A percentile compares a stretch with the other conserved stretches of the same genome.
Conservation (phyloP, 53 echinoderm and acorn worm species). For the Holothuria leucospilota region DNA sequence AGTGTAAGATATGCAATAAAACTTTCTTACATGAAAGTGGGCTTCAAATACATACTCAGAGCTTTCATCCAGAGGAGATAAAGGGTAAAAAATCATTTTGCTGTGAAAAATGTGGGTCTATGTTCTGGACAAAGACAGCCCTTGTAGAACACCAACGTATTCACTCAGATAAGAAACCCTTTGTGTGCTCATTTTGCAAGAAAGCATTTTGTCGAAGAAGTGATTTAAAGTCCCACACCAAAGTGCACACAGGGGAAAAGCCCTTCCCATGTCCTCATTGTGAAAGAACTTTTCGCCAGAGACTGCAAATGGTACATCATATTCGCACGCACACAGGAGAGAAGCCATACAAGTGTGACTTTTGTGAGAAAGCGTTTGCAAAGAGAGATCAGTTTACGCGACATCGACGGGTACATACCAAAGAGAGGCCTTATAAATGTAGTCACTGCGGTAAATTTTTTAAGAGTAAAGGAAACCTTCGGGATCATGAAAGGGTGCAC, state of each 20-base stretch:
- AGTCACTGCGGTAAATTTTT: conserved; percentile 33
- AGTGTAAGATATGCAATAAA: conserved; percentile 35
- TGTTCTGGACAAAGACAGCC: conserved; percentile 59
- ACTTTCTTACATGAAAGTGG: conserved; percentile 37
- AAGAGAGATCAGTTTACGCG: conserved; percentile 40
- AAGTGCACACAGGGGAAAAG: conserved; percentile 73
- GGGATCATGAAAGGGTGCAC: conserved; percentile 38
- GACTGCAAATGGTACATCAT: conserved; percentile 40
- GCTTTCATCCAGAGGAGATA: conserved; percentile 28
- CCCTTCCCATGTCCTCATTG: conserved; percentile 65
- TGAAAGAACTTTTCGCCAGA: conserved; percentile 58
- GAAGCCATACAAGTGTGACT: conserved; percentile 45
- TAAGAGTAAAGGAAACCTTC: conserved; percentile 31
- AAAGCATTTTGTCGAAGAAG: conserved; percentile 63
- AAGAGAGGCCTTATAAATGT: conserved; percentile 46
- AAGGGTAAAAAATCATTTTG: conserved; percentile 39
- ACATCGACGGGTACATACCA: conserved; percentile 43
- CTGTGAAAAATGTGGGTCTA: conserved; percentile 66
- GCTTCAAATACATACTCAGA: conserved; percentile 46
- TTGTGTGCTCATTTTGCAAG: conserved; percentile 63
- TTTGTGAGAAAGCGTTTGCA: conserved; percentile 32
- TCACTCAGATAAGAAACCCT: conserved; percentile 66
- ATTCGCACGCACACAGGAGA: conserved; percentile 53
- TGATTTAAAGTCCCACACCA: conserved; percentile 63
- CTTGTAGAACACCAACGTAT: conserved; percentile 66